Evolutionary conservation across 1,140 invertebrate species (phyloP).

Genomic region (Pseudomyrmex pallidus): DNA sequence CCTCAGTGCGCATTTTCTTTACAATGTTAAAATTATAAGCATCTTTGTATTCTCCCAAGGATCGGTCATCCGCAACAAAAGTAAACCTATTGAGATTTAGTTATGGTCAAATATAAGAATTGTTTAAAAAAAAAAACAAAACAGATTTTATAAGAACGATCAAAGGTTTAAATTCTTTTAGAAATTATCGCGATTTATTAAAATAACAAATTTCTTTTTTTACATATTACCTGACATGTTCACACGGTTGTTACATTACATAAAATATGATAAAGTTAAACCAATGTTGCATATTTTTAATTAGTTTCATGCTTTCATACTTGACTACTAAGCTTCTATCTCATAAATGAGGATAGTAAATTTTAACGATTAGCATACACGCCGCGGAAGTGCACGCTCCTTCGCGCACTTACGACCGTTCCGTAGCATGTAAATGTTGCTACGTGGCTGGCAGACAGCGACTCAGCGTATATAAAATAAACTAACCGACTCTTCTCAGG

Average conservation of each 20-base stretch:
- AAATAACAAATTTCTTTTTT: constrained; percentile 6
- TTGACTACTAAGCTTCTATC: constrained; percentile 48
- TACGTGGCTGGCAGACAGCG: constrained; percentile 80
- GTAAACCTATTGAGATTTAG: neutral
- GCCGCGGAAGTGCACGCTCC: constrained; percentile 60
- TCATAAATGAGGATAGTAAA: constrained; percentile 59
- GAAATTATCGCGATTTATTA: constrained; percentile 13
- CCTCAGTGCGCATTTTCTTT: neutral
- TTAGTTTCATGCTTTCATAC: constrained; percentile 41
- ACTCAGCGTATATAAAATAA: constrained; percentile 85
- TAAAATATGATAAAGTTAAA: constrained; percentile 28
- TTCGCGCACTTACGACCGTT: constrained; percentile 76
- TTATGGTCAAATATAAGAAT: too few species aligned
- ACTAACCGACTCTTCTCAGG: constrained; percentile 79
- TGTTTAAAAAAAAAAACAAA: too few species aligned
- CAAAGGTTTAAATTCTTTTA: neutral
- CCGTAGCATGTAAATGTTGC: constrained; percentile 80
- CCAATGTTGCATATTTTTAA: constrained; percentile 47
- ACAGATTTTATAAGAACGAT: neutral
- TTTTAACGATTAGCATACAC: constrained; percentile 63
- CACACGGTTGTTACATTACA: neutral
- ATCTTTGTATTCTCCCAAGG: neutral
- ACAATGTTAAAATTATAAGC: constrained; percentile 2
- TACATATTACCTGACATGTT: neutral
- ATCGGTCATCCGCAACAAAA: neutral